Conservation (phyloP, 2,797 vertebrate genomes). For the Peromyscus attwateri region DNA sequence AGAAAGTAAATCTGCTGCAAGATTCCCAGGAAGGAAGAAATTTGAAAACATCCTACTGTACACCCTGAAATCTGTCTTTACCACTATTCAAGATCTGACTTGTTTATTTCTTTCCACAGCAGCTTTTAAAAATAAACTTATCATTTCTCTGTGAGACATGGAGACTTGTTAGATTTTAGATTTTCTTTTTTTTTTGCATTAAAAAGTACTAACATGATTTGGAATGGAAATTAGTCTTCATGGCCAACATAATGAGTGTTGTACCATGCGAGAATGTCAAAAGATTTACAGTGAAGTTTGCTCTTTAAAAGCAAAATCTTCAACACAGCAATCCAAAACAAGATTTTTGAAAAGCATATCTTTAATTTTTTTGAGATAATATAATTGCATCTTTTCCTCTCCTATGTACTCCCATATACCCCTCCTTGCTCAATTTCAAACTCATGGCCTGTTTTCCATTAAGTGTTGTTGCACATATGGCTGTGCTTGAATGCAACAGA, state of each 20-base stretch:
- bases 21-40: neutral
- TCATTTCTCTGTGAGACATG: slow-evolving; percentile 5
- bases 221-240: slow-evolving; percentile 17
- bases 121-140: slow-evolving; percentile 16
- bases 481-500: too few relatives aligned
- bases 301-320: slow-evolving; percentile 15
- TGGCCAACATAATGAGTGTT: slow-evolving; percentile 25
- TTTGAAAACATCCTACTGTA: neutral
- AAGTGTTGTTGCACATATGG: neutral
- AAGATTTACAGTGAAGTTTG: slow-evolving; percentile 1
- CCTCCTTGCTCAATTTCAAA: neutral
- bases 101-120: neutral
- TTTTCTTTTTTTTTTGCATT: neutral
- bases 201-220: slow-evolving; percentile 8
- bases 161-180: neutral
- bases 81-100: neutral
- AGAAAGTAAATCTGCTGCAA: neutral
- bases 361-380: neutral
- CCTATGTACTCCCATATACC: neutral
- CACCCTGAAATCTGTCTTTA: neutral
- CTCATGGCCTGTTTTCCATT: neutral
- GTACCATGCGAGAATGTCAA: slow-evolving; percentile 37
- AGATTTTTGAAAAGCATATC: neutral
- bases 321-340: neutral
- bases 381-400: neutral